These are phyloP conservation scores for Diaphora mendica DNA, from an alignment of 2,888 invertebrate genomes.

Conservation along the genomic window DNA sequence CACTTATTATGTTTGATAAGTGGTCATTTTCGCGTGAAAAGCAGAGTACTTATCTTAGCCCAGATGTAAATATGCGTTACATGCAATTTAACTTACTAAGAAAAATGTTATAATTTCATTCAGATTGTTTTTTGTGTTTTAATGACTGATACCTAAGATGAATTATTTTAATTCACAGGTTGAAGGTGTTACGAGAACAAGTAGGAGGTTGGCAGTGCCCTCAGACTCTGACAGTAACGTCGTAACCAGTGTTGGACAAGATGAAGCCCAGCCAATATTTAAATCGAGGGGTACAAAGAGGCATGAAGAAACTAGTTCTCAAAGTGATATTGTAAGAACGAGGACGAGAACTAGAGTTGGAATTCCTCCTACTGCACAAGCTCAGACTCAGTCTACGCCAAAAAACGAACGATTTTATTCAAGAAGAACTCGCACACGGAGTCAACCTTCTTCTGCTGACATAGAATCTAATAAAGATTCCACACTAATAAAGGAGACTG, in stretches of 20 bases:
- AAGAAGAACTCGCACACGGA: conserved; percentile 75
- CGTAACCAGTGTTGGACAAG: conserved; percentile 57
- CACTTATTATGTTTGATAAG: conserved; percentile 32
- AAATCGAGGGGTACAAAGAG: conserved; percentile 69
- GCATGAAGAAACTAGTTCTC: conserved; percentile 64
- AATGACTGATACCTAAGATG: background rate
- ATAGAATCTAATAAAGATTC: conserved; percentile 53
- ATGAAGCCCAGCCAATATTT: conserved; percentile 61
- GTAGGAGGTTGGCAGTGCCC: conserved; percentile 67
- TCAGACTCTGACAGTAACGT: conserved; percentile 58
- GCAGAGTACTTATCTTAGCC: background rate
- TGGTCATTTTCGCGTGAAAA: conserved; percentile 12
- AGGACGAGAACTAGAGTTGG: conserved; percentile 69
- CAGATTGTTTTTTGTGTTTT: background rate
- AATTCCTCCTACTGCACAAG: conserved; percentile 49
- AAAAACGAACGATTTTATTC: conserved; percentile 76
- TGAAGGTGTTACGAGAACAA: conserved; percentile 66
- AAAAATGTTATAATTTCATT: background rate
- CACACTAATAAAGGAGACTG: conserved; percentile 60
- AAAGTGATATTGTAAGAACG: conserved; percentile 59
- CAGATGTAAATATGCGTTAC: background rate
- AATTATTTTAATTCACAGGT: conserved; percentile 61
- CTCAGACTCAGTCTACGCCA: conserved; percentile 54
- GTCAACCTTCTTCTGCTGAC: conserved; percentile 59
- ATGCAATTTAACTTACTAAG: background rate